Evolutionary conservation across 2,113 vertebrate genomes (phyloP).

Genomic region (Lophius piscatorius): DNA sequence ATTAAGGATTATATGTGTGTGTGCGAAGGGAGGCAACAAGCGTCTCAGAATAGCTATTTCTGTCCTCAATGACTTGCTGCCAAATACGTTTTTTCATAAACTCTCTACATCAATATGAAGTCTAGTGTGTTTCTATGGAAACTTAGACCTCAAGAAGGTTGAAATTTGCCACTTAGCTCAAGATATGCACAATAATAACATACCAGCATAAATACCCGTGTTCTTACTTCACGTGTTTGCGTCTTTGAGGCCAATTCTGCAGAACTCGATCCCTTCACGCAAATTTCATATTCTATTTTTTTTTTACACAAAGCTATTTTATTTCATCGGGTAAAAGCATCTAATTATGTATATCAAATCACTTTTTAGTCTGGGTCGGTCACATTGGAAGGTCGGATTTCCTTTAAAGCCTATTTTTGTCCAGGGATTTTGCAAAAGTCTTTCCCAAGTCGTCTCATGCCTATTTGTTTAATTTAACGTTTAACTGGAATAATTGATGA

Average conservation of each 20-base stretch:
- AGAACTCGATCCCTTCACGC: too few relatives aligned
- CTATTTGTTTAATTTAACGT: background rate
- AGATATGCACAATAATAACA: constrained; percentile 52
- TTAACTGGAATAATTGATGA: background rate
- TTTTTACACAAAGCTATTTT: background rate
- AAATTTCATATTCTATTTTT: too few relatives aligned
- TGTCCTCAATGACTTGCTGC: constrained; percentile 76
- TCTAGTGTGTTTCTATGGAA: constrained; percentile 82
- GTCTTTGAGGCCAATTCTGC: background rate
- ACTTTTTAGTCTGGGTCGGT: too few relatives aligned
- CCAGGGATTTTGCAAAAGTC: background rate
- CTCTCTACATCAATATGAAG: constrained; percentile 78
- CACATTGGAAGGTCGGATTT: too few relatives aligned
- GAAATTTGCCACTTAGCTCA: constrained; percentile 62
- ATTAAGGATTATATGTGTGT: constrained; percentile 75
- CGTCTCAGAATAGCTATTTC: constrained; percentile 79
- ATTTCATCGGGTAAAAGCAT: background rate
- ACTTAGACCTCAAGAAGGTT: constrained; percentile 77
- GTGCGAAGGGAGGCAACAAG: constrained; percentile 76
- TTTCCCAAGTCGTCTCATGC: background rate
- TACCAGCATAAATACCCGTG: constrained; percentile 26
- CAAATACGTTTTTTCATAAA: constrained; percentile 76
- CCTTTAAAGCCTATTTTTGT: background rate
- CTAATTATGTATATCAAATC: too few relatives aligned
- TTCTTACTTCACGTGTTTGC: constrained; percentile 9